These are phyloP conservation scores for Microctonus aethiopoides DNA, from an alignment of 2,888 invertebrate genomes.

Conservation along the genomic window DNA sequence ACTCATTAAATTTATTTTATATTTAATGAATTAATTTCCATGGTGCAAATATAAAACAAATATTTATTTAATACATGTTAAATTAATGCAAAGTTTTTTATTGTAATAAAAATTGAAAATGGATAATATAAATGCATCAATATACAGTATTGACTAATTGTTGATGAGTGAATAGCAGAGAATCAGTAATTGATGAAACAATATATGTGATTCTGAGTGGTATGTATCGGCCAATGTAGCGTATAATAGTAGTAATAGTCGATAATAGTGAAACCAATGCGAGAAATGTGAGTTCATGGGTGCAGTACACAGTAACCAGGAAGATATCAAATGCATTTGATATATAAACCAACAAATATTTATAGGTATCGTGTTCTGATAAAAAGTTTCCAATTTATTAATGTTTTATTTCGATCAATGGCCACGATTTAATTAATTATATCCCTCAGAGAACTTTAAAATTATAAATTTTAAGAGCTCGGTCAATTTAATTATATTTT, in stretches of 20 bases:
- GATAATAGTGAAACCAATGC: conserved; percentile 15
- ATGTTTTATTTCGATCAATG: not conserved
- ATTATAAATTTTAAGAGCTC: too few species aligned
- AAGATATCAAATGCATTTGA: not conserved
- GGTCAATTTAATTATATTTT: not conserved
- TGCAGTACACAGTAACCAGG: not conserved
- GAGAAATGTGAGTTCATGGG: conserved; percentile 14
- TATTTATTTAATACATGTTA: too few species aligned
- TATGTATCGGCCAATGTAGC: not conserved
- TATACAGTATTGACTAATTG: conserved; percentile 11
- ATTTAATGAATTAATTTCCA: too few species aligned
- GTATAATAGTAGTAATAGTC: conserved; percentile 1
- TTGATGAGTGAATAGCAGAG: conserved; percentile 2
- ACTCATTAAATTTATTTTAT: too few species aligned
- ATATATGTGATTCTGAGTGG: not conserved
- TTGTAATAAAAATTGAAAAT: too few species aligned
- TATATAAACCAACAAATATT: not conserved
- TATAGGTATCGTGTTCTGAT: too few species aligned
- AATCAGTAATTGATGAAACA: conserved; percentile 9
- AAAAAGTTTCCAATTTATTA: not conserved
- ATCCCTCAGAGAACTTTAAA: not conserved
- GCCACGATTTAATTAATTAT: not conserved
- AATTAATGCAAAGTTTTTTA: too few species aligned
- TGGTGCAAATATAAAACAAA: too few species aligned
- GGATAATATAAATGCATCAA: too few species aligned